phyloP scores from a whole-genome alignment of 2,888 invertebrate genomes.

The Drosophila bunnanda region DNA sequence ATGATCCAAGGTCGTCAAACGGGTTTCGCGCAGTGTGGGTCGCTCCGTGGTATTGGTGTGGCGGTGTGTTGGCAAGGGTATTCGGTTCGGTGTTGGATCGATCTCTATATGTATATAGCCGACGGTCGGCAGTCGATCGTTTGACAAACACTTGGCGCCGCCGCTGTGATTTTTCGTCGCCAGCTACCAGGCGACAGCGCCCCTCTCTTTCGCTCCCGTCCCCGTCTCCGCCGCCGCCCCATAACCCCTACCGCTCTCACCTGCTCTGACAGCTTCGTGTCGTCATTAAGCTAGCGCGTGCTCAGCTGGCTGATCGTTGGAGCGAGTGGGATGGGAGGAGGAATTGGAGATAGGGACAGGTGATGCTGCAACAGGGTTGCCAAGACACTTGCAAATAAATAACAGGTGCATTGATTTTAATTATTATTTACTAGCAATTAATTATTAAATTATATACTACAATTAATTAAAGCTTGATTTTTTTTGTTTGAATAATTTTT shows the following conservation, averaged over 20 bases:
- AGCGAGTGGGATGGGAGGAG: background rate
- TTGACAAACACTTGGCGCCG: conserved; percentile 81
- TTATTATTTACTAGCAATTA: too few relatives aligned
- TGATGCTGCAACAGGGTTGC: conserved; percentile 54
- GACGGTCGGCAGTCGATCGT: conserved; percentile 62
- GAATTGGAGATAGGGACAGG: conserved; percentile 4
- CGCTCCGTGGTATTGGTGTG: conserved; percentile 17
- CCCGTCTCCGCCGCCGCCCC: background rate
- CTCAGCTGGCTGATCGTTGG: conserved; percentile 39
- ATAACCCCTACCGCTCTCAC: conserved; percentile 8
- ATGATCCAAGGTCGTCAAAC: conserved; percentile 83
- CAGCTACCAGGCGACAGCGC: conserved; percentile 65
- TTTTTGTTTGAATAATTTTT: background rate
- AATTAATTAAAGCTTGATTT: background rate
- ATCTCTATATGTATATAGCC: conserved; percentile 28
- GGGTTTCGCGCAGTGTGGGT: conserved; percentile 68
- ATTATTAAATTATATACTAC: too few relatives aligned
- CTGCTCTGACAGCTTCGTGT: conserved; percentile 48
- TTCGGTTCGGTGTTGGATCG: conserved; percentile 43
- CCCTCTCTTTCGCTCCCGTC: conserved; percentile 17
- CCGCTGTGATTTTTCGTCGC: conserved; percentile 68
- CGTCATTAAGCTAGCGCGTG: conserved; percentile 75
- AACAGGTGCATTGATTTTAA: too few relatives aligned
- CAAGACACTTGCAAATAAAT: conserved; percentile 31
- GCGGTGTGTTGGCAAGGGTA: conserved; percentile 40